Conservation (phyloP, 2,888 invertebrate genomes). For the Lampropteryx suffumata region DNA sequence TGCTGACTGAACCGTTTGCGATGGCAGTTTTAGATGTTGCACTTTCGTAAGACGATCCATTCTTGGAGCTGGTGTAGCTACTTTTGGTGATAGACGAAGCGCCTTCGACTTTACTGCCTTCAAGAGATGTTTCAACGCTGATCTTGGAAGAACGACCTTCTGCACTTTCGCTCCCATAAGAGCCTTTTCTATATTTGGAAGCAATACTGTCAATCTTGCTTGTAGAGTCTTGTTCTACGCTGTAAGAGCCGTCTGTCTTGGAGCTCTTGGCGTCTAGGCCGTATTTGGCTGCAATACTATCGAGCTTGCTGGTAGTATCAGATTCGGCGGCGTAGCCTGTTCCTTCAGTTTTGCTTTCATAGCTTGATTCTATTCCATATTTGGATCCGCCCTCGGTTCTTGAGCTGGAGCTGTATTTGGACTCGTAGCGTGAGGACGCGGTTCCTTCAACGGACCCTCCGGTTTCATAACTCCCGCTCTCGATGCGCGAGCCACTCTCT, state of each 20-base stretch:
- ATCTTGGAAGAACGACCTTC: conserved; percentile 48
- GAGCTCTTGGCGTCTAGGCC: conserved; percentile 61
- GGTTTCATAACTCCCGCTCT: conserved; percentile 56
- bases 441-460: conserved; percentile 61
- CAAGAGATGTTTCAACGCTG: conserved; percentile 50
- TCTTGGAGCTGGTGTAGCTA: conserved; percentile 56
- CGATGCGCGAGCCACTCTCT: conserved; percentile 66
- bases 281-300: conserved; percentile 63
- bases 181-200: conserved; percentile 42
- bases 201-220: conserved; percentile 52
- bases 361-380: conserved; percentile 51
- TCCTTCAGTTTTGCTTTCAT: conserved; percentile 43
- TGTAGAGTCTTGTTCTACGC: conserved; percentile 33
- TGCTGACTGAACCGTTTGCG: conserved; percentile 62
- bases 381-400: conserved; percentile 47
- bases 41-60: conserved; percentile 58
- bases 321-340: conserved; percentile 44
- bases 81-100: conserved; percentile 57
- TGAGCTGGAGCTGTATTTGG: conserved; percentile 60
- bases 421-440: conserved; percentile 63
- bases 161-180: conserved; percentile 36
- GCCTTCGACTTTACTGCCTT: conserved; percentile 53
- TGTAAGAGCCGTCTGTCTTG: conserved; percentile 51
- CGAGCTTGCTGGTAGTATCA: conserved; percentile 54
- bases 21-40: conserved; percentile 59